Conservation (phyloP, 2,113 vertebrate species). For the Myotis lucifugus region DNA sequence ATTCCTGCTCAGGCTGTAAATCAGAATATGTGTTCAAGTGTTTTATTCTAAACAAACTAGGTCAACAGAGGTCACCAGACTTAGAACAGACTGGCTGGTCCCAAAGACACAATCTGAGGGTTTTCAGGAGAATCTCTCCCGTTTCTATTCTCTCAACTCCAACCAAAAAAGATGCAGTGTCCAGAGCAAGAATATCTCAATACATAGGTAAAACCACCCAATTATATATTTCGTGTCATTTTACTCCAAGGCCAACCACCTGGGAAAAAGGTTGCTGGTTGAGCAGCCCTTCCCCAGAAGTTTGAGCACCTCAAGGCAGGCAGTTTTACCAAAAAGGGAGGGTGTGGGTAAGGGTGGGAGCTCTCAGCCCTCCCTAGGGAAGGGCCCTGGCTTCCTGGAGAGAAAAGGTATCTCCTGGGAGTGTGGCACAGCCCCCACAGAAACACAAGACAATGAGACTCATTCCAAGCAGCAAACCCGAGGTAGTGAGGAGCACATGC, state of each 20-base stretch:
- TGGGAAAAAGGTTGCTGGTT: neutral
- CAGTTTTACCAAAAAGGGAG: neutral
- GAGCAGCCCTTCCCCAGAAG: neutral
- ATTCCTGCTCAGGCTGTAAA: neutral
- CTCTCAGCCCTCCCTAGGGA: neutral
- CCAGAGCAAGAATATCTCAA: neutral
- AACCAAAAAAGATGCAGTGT: neutral
- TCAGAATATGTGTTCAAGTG: neutral
- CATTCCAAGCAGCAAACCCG: neutral
- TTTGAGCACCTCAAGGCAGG: neutral
- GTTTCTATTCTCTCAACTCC: neutral
- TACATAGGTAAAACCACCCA: neutral
- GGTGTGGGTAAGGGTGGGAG: no score
- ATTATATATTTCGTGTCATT: neutral
- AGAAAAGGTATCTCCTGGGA: neutral
- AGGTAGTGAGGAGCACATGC: neutral
- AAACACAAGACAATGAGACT: neutral
- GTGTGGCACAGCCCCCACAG: neutral
- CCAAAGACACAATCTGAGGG: neutral
- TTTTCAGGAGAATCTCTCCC: neutral
- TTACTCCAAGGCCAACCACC: neutral
- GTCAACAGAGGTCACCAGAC: neutral
- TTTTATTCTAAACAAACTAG: constrained; percentile 16
- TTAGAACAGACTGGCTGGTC: neutral
- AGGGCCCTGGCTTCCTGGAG: neutral